Base-by-base conservation (phyloP, 2,113 vertebrate genomes). In the Fulica atra region DNA sequence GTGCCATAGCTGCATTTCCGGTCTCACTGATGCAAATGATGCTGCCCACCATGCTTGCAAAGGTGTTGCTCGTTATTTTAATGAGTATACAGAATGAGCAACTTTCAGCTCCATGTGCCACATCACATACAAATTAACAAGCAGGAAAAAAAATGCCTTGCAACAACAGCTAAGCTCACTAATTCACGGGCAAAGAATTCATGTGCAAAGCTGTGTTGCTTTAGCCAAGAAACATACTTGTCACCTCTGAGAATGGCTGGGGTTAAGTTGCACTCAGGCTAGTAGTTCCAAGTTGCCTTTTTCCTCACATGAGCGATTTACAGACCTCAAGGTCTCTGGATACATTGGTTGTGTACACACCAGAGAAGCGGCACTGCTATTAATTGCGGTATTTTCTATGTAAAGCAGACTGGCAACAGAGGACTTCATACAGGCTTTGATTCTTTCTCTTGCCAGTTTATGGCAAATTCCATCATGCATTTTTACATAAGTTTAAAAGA, bases 81-180 rank as follows among this genome's bases (percentile, higher is more conserved):
- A 92, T 68, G 72, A 92, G 50, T 60, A 51, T 56, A 78, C 48
- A 77, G 46, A 89, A 82, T 28, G 23, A 81, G 26, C 71, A 90
- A 83, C 90, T 97, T 94, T 93, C 90, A 86, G 88, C 86, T 95
- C 60, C 88, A 60, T 71, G 71, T 64, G 68, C 48, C 72, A 86
- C 72, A 94, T 72, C 18, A 63, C 48, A 81, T 93, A 81, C 0
- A 0, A 93, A 64, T 92, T 68, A 94, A 48, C 66, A 74, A 78
- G 71, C 7, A 84, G 69, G 44, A n/a, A 83, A 83, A 83, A 83
- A 85, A 63, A 48, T 10, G 35, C 42, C 51, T 17, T 64, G 16
- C n/a, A 92, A 24, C 15, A 53, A 59, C 44, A 94, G 68, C 94
- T 53, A 80, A 48, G 46, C 35, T 69, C 60, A 53, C 40, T 54